These are phyloP conservation scores for Sinonovacula constricta DNA, from an alignment of 1,140 invertebrate species.

Conservation along the genomic window DNA sequence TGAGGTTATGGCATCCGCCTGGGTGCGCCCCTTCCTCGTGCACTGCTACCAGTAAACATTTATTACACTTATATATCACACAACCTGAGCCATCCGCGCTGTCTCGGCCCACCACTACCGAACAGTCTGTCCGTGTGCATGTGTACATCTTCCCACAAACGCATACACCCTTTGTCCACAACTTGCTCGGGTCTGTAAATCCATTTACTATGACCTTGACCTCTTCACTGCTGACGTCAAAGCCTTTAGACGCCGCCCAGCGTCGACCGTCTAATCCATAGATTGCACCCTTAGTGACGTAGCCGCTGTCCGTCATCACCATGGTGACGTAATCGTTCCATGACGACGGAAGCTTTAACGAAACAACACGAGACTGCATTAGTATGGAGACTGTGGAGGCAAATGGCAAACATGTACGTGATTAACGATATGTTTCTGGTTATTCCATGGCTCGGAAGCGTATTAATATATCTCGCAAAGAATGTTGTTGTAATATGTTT, in stretches of 20 bases:
- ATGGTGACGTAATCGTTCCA: slow-evolving; percentile 68
- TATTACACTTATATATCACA: slow-evolving; percentile 62
- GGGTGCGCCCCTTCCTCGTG: slow-evolving; percentile 65
- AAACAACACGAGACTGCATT: slow-evolving; percentile 55
- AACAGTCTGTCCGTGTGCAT: slow-evolving; percentile 60
- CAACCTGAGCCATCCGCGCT: slow-evolving; percentile 59
- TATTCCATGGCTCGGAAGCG: too few species aligned
- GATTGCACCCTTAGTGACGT: slow-evolving; percentile 62
- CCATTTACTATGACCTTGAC: slow-evolving; percentile 51
- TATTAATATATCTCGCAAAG: too few species aligned
- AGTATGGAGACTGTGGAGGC: too few species aligned
- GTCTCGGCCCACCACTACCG: slow-evolving; percentile 62
- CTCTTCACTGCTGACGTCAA: slow-evolving; percentile 54
- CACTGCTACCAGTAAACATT: slow-evolving; percentile 60
- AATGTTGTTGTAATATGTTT: too few species aligned
- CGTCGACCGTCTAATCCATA: slow-evolving; percentile 56
- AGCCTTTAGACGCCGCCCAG: slow-evolving; percentile 60
- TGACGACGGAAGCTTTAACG: slow-evolving; percentile 61
- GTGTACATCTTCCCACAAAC: slow-evolving; percentile 57
- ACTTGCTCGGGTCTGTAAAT: slow-evolving; percentile 58
- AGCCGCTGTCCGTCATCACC: slow-evolving; percentile 64
- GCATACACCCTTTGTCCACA: slow-evolving; percentile 57
- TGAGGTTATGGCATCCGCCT: slow-evolving; percentile 62
- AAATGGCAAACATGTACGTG: too few species aligned
- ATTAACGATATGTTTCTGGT: too few species aligned